Evolutionary conservation across 2,113 vertebrate genomes (phyloP).

Genomic region (Stomatorhinus ivindoensis): DNA sequence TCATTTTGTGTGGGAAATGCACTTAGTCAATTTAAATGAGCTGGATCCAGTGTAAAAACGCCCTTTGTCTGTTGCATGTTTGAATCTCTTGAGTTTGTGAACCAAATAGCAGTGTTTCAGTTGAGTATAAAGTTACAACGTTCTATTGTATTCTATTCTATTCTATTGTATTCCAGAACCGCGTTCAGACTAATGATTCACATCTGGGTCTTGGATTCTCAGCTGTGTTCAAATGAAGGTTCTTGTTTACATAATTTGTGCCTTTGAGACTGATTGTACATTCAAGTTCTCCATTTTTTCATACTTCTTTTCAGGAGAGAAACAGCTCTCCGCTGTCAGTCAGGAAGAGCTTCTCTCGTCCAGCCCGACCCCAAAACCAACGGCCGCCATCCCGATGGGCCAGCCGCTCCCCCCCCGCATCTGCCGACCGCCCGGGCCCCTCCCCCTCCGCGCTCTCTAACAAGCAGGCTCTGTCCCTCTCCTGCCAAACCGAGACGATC

Average conservation of each 20-base stretch:
- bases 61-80: neutral
- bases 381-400: slow-evolving; percentile 90
- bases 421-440: slow-evolving; percentile 43
- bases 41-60: neutral
- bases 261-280: neutral
- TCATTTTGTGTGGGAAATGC: neutral
- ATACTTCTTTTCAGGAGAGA: neutral
- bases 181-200: neutral
- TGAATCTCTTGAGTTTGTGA: neutral
- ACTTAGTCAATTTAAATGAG: neutral
- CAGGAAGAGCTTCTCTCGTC: slow-evolving; percentile 81
- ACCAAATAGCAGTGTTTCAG: neutral
- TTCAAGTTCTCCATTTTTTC: neutral
- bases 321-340: slow-evolving; percentile 35
- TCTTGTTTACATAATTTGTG: neutral
- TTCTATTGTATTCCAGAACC: neutral
- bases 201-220: neutral
- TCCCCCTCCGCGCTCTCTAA: slow-evolving; percentile 47
- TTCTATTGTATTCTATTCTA: neutral
- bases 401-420: slow-evolving; percentile 63
- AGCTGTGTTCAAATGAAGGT: neutral
- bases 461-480: slow-evolving; percentile 50
- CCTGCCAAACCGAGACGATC: slow-evolving; percentile 64
- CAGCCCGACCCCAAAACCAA: slow-evolving; percentile 78
- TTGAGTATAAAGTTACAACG: neutral